Percentiles rank a stretch among this genome's conserved stretches.
phyloP scores from a whole-genome alignment of 2,113 vertebrate species.

The Myiagra hebetior region DNA sequence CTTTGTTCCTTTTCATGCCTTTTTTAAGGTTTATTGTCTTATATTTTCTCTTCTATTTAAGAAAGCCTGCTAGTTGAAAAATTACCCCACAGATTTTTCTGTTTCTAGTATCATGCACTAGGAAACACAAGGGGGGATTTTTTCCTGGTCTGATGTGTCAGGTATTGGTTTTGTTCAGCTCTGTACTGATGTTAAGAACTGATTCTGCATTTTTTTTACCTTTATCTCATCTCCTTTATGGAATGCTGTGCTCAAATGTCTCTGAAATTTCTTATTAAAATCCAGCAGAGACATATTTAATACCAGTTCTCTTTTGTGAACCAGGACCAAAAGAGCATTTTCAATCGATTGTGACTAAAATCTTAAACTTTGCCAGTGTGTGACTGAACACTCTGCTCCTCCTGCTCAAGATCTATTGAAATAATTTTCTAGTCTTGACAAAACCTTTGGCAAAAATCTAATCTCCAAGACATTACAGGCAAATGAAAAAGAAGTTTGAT shows the following conservation, averaged over 20 bases:
- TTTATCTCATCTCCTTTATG: background rate
- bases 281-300: background rate
- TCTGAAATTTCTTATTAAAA: background rate
- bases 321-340: background rate
- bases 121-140: rapidly evolving
- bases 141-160: background rate
- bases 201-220: background rate
- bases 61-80: background rate
- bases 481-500: background rate
- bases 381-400: background rate
- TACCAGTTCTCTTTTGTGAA: background rate
- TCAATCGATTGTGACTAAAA: background rate
- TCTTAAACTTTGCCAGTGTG: background rate
- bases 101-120: background rate
- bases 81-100: background rate
- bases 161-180: background rate
- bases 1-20: background rate
- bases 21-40: background rate
- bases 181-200: background rate
- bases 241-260: background rate
- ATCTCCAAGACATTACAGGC: background rate
- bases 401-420: background rate
- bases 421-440: background rate
- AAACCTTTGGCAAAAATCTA: background rate
- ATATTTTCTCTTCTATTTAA: background rate